Evolutionary conservation across 2,113 vertebrate species (phyloP), one percentile per base, ranked within the genome.

Genomic region (Calypte anna): DNA sequence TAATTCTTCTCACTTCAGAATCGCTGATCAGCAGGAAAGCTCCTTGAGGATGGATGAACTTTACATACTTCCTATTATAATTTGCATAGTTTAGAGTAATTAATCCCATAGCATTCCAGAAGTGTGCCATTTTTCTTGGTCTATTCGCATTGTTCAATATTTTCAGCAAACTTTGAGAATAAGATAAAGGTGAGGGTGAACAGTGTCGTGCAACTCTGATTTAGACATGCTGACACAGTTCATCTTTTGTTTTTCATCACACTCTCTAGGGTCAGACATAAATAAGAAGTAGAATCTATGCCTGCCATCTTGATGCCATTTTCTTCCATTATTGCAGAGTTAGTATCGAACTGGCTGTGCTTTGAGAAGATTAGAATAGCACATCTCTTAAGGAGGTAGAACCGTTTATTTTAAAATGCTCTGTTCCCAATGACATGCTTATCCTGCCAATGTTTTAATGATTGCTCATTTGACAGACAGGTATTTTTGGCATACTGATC

Each of bases 31-130:
- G 43, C 76, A 91, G 69, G 30, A 92, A 68, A 61, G 19, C 53
- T 83, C 44, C 64, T 77, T 64, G 76, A 93, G 85, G 64, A 72
- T 64, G 36, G 82, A 64, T 94, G 88, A 94, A 83, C 55, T 94
- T 96, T 55, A 53, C 40, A 18, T 75, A 57, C 68, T 93, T 91
- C 44, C 31, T 91, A 17, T 76, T 86, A 25, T 31, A 63, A 86
- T 94, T 90, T 95, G 40, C 85, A 38, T 78, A 68, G 54, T 80
- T 94, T 51, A 67, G n/a, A 31, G 44, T 94, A 91, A 94, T 85
- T 88, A 93, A 75, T 95, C 85, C 90, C 82, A 12, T 9, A 80
- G 78, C 79, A 90, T 31, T 93, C 50, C 14, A 1, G 68, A 88
- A 78, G 19, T 55, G 61, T 63, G 31, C 55, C 19, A 10, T 62